Evolutionary conservation across 2,113 vertebrate genomes (phyloP).

Genomic region (Melanocharis versteri): DNA sequence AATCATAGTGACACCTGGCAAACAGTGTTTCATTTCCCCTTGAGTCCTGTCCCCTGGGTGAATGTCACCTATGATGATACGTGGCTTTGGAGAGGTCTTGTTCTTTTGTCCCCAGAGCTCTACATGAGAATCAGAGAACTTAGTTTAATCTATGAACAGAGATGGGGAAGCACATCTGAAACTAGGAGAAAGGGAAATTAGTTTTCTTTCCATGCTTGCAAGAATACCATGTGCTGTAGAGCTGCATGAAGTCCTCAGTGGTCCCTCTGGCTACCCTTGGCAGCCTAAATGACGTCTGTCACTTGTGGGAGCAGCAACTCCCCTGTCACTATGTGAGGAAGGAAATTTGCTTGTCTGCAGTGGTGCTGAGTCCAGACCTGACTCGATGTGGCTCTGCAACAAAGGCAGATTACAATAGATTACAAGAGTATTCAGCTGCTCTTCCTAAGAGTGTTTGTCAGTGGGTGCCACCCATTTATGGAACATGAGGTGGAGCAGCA

Average conservation of each 20-base stretch:
- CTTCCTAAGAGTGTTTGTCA: background rate
- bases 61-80: background rate
- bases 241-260: background rate
- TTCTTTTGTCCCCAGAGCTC: background rate
- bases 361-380: background rate
- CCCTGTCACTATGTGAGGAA: no score
- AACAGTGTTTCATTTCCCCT: background rate
- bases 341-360: background rate
- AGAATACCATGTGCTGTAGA: fast-evolving
- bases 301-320: fast-evolving
- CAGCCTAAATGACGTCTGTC: background rate
- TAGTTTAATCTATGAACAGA: background rate
- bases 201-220: background rate
- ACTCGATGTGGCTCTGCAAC: fast-evolving
- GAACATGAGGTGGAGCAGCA: background rate
- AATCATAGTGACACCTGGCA: background rate
- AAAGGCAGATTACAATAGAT: background rate
- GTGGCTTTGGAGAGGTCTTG: background rate
- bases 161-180: background rate
- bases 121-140: background rate
- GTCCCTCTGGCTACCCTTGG: background rate
- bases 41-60: background rate
- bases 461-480: no score
- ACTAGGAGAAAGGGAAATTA: background rate
- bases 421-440: background rate